Conservation (phyloP, 2,113 vertebrate species). For the Etheostoma spectabile region DNA sequence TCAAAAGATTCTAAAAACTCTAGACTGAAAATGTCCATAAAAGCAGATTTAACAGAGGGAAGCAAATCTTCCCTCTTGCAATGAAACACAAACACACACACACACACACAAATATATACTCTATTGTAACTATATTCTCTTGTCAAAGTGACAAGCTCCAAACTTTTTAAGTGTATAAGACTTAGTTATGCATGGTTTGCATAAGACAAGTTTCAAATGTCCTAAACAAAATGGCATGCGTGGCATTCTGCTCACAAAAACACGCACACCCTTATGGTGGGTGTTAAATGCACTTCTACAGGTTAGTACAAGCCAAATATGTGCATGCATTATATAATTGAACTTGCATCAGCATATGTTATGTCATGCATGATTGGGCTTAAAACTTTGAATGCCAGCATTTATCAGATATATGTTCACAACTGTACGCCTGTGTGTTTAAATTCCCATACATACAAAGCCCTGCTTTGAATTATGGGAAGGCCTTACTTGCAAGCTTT, state of each 20-base stretch:
- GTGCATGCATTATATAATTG: background rate
- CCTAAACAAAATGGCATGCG: conserved; percentile 10
- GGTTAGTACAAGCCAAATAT: background rate
- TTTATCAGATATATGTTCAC: conserved; percentile 4
- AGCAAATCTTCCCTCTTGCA: background rate
- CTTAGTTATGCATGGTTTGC: background rate
- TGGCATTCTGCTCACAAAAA: background rate
- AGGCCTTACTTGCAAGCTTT: conserved; percentile 31
- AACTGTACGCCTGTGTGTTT: background rate
- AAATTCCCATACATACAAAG: background rate
- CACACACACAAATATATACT: conserved; percentile 1
- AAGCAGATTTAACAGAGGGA: background rate
- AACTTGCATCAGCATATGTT: conserved; percentile 3
- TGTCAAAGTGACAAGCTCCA: too few relatives aligned
- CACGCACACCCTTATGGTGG: background rate
- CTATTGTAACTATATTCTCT: conserved; percentile 1
- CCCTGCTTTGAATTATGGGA: conserved; percentile 24
- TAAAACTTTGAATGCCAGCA: background rate
- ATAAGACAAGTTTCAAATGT: conserved; percentile 45
- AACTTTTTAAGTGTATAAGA: too few relatives aligned
- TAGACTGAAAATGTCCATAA: conserved; percentile 18
- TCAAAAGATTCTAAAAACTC: background rate
- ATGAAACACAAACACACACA: conserved; percentile 13
- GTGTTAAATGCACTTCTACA: background rate
- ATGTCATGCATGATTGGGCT: conserved; percentile 17